These are phyloP conservation scores for Euproctis similis DNA, from an alignment of 2,888 invertebrate species.

Conservation along the genomic window DNA sequence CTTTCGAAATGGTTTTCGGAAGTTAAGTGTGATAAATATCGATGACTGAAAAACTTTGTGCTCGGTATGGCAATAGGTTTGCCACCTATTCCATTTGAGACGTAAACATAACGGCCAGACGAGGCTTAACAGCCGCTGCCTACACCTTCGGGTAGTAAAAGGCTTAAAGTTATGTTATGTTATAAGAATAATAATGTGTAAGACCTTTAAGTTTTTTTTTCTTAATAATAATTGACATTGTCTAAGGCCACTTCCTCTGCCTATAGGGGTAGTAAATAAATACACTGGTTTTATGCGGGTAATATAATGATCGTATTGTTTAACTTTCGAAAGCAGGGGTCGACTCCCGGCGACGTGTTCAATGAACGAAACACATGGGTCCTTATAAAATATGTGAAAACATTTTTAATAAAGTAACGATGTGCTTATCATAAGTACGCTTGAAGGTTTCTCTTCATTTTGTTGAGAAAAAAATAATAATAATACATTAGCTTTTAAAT, in stretches of 20 bases:
- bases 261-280: constrained; percentile 29
- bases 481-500: too few relatives aligned
- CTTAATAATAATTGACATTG: constrained; percentile 16
- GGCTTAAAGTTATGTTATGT: too few relatives aligned
- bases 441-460: constrained; percentile 7
- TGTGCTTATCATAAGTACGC: constrained; percentile 2
- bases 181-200: too few relatives aligned
- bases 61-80: too few relatives aligned
- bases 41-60: too few relatives aligned
- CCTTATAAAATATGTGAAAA: constrained; percentile 5
- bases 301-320: constrained; percentile 33
- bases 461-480: too few relatives aligned
- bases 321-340: constrained; percentile 12
- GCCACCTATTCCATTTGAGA: too few relatives aligned
- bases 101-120: too few relatives aligned
- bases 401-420: constrained; percentile 8
- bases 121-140: too few relatives aligned
- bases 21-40: too few relatives aligned
- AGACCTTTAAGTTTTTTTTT: constrained; percentile 4
- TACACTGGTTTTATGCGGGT: constrained; percentile 45
- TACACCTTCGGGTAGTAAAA: too few relatives aligned
- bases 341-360: constrained; percentile 4
- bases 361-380: constrained; percentile 12
- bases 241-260: constrained; percentile 18
- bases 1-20: too few relatives aligned